Base-by-base conservation (phyloP, 2,113 vertebrate genomes). In the Anoura caudifer region DNA sequence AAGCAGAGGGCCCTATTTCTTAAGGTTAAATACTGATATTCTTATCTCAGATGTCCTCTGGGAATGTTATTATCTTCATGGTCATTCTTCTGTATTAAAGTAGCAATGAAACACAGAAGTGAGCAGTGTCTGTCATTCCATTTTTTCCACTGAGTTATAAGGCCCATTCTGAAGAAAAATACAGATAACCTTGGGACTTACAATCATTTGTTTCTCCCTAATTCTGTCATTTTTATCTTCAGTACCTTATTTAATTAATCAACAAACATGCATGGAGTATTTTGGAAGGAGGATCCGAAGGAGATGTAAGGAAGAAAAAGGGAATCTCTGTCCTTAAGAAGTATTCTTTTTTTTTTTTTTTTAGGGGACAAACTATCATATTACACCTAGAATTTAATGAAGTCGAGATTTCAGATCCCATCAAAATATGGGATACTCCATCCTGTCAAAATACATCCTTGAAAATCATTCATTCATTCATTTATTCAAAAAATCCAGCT, bases 191-290 rank as follows among this genome's bases (percentile, higher is more conserved):
- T 56, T 88, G 41, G 28, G 31, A 50, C 10, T 45, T 61, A 45
- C 0, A 36, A 5, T 81, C 26, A 11, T 81, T 87, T 19, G 6
- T 77, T 81, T 87, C 56, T 77, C 89, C 45, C 24, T 85, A 67
- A 33, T 88, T 94, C 70, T 90, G 36, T 36, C 43, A 52, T 65
- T 93, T 97, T 86, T 54, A 69, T 67, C 69, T 90, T 92, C 15
- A 67, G 61, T 2, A 8, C 38, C 11, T 24, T 63, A 87, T 84
- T 38, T 50, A 63, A 87, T 79, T 45, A 65, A 75, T 56, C 70
- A 80, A 41, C 4, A 54, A 54, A 72, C 19, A 79, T 15, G 28
- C 4, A 26, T 33, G 69, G 69, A 95, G 15, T 36, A 14, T 36
- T n/a, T 69, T n/a, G 2, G 3, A 31, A 80, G 77, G 19, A 43